Conservation (phyloP, 2,113 vertebrate genomes). For the Chelonoidis abingdonii region DNA sequence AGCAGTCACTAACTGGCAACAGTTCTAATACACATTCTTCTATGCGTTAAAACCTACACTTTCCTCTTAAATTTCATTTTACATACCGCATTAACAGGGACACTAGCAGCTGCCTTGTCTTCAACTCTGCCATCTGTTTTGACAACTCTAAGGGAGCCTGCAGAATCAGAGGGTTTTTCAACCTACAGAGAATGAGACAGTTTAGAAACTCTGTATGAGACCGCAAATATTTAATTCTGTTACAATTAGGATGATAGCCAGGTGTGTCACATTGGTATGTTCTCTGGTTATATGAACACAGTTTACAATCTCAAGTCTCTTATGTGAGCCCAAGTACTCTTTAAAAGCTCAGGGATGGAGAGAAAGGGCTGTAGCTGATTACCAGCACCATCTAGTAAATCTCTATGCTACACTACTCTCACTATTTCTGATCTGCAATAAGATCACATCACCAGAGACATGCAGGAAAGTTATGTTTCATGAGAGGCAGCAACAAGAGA, state of each 20-base stretch:
- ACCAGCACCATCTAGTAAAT: background rate
- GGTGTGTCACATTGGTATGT: background rate
- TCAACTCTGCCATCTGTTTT: conserved; percentile 92
- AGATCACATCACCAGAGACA: background rate
- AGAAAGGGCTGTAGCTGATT: background rate
- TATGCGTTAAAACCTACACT: rapidly evolving
- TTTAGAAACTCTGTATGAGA: background rate
- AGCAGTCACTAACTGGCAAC: background rate
- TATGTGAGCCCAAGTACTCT: background rate
- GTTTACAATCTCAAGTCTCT: background rate
- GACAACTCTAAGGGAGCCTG: conserved; percentile 87
- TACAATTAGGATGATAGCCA: background rate
- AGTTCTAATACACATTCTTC: background rate
- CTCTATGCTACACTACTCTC: background rate
- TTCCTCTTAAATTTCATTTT: background rate
- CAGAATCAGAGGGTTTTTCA: conserved; percentile 89
- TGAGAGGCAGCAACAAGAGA: background rate
- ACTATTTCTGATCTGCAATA: background rate
- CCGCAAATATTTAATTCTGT: background rate
- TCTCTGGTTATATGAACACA: background rate
- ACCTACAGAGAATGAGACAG: conserved; percentile 73
- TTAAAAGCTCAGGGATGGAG: background rate
- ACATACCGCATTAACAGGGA: conserved; percentile 88
- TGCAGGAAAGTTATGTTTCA: background rate
- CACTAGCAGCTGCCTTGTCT: conserved; percentile 84